Evolutionary conservation across 2,113 vertebrate species (phyloP).

Genomic region (Ptychochromis oligacanthus): DNA sequence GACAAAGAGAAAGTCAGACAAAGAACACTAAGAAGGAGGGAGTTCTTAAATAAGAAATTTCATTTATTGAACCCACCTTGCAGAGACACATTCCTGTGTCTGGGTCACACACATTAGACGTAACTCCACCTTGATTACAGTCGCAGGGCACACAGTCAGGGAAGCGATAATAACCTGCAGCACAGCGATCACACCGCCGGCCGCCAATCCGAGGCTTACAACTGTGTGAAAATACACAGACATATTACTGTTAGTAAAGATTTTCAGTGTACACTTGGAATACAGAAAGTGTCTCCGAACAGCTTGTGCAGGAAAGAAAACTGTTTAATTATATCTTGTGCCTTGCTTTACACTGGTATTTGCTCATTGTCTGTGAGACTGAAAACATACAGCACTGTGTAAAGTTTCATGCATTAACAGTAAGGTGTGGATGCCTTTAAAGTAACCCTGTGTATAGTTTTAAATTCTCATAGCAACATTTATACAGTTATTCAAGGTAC

Average conservation of each 20-base stretch:
- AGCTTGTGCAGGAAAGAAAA: neutral
- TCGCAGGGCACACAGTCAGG: conserved; percentile 86
- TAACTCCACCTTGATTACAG: conserved; percentile 85
- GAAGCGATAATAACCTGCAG: conserved; percentile 85
- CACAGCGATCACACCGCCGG: conserved; percentile 87
- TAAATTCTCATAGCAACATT: neutral
- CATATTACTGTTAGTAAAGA: neutral
- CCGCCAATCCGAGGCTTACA: conserved; percentile 89
- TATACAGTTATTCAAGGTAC: neutral
- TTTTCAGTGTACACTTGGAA: neutral
- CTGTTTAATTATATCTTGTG: neutral
- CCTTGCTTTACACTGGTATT: neutral
- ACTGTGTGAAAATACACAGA: conserved; percentile 66
- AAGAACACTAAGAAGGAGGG: neutral
- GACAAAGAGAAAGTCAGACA: conserved; percentile 35
- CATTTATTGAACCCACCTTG: conserved; percentile 81
- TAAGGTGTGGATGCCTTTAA: neutral
- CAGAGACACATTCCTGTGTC: conserved; percentile 89
- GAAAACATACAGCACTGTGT: neutral
- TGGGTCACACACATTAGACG: conserved; percentile 82
- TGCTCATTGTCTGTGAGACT: neutral
- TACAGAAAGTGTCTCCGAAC: neutral
- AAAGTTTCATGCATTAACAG: neutral
- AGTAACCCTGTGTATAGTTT: neutral
- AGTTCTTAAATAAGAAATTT: neutral